Percentiles rank a stretch among this genome's conserved stretches.
Evolutionary conservation across 2,888 invertebrate genomes (phyloP).

Genomic region (Notodonta dromedarius): DNA sequence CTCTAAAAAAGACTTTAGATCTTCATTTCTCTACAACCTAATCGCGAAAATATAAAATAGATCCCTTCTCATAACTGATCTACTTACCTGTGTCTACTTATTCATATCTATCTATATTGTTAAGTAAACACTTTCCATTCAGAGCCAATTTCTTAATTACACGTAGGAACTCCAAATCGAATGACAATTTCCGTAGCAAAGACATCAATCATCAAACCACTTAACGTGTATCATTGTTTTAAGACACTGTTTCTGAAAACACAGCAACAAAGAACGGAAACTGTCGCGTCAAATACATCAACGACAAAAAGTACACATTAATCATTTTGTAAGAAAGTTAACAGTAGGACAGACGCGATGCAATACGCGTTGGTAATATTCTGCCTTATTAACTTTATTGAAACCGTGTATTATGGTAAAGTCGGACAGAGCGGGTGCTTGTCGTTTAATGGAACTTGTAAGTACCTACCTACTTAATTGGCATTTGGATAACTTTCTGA

Average conservation of each 20-base stretch:
- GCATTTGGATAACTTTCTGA: no score
- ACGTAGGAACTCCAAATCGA: no score
- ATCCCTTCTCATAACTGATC: no score
- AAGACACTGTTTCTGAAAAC: conserved; percentile 3
- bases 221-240: background rate
- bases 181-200: no score
- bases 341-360: conserved; percentile 31
- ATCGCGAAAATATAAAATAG: no score
- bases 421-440: conserved; percentile 61
- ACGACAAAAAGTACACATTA: background rate
- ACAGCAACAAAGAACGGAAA: conserved; percentile 2
- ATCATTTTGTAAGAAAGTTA: background rate
- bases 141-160: no score
- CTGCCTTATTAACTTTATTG: conserved; percentile 41
- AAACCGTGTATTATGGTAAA: conserved; percentile 54
- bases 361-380: conserved; percentile 36
- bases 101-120: no score
- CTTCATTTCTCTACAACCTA: no score
- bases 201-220: background rate
- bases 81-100: no score
- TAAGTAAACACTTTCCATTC: no score
- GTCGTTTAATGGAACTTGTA: conserved; percentile 66
- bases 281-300: background rate
- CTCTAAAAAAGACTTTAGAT: no score
- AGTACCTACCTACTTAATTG: conserved; percentile 39